These are phyloP conservation scores for Lissonota sp. DNA, from an alignment of 2,888 invertebrate species.

Conservation along the genomic window DNA sequence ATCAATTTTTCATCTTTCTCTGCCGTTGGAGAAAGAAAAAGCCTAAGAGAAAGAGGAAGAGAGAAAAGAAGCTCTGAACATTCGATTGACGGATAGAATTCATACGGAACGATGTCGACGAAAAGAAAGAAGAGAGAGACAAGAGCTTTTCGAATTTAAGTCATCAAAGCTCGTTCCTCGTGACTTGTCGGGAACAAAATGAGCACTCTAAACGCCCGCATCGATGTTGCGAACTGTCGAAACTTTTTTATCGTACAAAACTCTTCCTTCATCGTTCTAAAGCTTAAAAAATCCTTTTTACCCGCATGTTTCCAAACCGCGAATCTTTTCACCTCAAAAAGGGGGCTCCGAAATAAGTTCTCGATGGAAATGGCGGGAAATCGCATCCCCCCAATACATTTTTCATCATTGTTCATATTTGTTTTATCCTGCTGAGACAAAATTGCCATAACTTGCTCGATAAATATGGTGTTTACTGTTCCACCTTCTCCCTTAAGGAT, in stretches of 20 bases:
- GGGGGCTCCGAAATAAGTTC: no score
- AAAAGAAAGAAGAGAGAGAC: no score
- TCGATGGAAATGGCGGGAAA: no score
- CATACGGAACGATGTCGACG: conserved; percentile 2
- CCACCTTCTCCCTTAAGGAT: neutral
- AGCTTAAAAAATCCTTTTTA: conserved; percentile 16
- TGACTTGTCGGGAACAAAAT: conserved; percentile 25
- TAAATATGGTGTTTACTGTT: neutral
- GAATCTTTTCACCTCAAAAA: neutral
- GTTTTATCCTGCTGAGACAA: no score
- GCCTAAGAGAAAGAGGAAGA: conserved; percentile 8
- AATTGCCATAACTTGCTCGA: neutral
- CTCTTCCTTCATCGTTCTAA: no score
- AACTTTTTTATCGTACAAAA: no score
- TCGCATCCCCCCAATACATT: no score
- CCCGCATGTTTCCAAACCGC: neutral
- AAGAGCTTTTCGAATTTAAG: conserved; percentile 48
- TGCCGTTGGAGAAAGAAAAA: conserved; percentile 15
- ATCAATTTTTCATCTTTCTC: conserved; percentile 52
- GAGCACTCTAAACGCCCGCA: conserved; percentile 14
- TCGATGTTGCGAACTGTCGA: no score
- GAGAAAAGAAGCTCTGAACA: conserved; percentile 42
- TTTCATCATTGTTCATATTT: no score
- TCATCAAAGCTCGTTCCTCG: conserved; percentile 50
- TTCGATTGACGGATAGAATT: conserved; percentile 47